phyloP scores from a whole-genome alignment of 2,888 invertebrate species.

The Nebria brevicollis region DNA sequence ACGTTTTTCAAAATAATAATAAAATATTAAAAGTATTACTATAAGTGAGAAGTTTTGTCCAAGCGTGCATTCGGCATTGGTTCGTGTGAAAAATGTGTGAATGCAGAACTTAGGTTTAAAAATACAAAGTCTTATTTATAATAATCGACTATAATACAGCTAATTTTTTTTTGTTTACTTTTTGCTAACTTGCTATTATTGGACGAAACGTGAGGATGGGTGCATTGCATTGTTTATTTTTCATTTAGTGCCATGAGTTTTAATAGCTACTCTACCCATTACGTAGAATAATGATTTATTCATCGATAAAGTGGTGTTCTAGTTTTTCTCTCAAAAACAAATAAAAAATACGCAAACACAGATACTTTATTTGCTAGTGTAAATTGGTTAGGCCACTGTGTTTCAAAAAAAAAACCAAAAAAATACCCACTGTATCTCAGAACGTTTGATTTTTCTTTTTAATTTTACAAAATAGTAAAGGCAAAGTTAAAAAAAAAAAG shows the following conservation, averaged over 20 bases:
- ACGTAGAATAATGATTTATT: slow-evolving; percentile 44
- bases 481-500: slow-evolving; percentile 10
- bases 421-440: background rate
- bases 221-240: slow-evolving; percentile 59
- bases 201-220: slow-evolving; percentile 63
- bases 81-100: slow-evolving; percentile 30
- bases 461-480: background rate
- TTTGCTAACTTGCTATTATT: slow-evolving; percentile 51
- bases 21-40: slow-evolving; percentile 27
- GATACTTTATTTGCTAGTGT: background rate
- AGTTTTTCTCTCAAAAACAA: slow-evolving; percentile 10
- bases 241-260: slow-evolving; percentile 60
- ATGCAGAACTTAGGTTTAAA: slow-evolving; percentile 39
- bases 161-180: slow-evolving; percentile 1
- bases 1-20: slow-evolving; percentile 36
- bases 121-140: slow-evolving; percentile 23
- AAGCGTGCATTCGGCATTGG: slow-evolving; percentile 44
- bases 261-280: slow-evolving; percentile 54
- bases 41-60: slow-evolving; percentile 30
- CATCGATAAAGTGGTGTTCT: slow-evolving; percentile 24
- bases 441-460: background rate
- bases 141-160: slow-evolving; percentile 1
- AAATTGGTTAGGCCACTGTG: slow-evolving; percentile 15
- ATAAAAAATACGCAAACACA: background rate
- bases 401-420: background rate